A percentile compares a stretch with the other conserved stretches of the same genome.
phyloP scores from a whole-genome alignment of 2,113 vertebrate species.

The Hyaena hyaena region DNA sequence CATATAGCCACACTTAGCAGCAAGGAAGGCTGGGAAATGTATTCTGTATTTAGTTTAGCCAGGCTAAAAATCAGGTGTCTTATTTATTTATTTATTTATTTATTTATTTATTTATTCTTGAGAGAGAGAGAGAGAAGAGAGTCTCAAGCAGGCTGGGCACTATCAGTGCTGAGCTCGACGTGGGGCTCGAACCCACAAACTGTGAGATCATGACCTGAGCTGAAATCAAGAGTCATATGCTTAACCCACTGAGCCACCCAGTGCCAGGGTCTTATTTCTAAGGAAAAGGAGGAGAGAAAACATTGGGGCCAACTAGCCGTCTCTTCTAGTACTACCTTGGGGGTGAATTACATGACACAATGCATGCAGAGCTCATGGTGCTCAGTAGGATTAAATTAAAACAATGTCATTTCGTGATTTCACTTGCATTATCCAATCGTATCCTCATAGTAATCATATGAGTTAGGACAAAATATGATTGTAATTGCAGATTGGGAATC shows the following conservation, averaged over 20 bases:
- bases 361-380: not conserved
- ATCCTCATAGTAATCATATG: not conserved
- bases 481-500: slow-evolving; percentile 35
- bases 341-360: not conserved
- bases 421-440: not conserved
- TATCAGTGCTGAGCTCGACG: no score
- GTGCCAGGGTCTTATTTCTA: not conserved
- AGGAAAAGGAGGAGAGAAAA: not conserved
- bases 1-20: not conserved
- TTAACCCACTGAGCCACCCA: no score
- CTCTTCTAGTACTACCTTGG: not conserved
- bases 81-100: not conserved
- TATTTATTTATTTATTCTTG: no score
- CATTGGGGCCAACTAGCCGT: not conserved
- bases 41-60: not conserved
- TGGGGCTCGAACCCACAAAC: no score
- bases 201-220: no score
- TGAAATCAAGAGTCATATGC: no score
- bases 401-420: not conserved
- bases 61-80: not conserved
- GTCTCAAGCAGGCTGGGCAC: no score
- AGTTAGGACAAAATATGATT: slow-evolving; percentile 16
- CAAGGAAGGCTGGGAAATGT: not conserved
- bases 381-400: not conserved
- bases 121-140: no score